phyloP scores from a whole-genome alignment of 37 sponge, comb jelly and placozoan genomes.

The Aplysina aerophoba region DNA sequence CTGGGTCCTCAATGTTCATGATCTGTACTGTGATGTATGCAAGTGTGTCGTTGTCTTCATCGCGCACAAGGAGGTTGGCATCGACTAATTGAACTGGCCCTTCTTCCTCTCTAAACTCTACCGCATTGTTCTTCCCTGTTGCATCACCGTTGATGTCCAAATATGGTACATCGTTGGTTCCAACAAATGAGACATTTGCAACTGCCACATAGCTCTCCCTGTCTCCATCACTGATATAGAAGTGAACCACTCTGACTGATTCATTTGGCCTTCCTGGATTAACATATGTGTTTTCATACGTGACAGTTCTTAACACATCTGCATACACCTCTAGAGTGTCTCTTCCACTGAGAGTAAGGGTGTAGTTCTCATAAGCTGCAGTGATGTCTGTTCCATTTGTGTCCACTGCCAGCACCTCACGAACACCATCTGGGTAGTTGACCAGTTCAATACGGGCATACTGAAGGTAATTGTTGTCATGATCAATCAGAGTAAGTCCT shows the following conservation, averaged over 20 bases:
- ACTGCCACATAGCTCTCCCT: slow-evolving; percentile 55
- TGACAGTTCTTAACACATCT: slow-evolving; percentile 64
- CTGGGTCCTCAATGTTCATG: slow-evolving; percentile 52
- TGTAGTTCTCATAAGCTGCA: slow-evolving; percentile 53
- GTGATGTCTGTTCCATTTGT: slow-evolving; percentile 57
- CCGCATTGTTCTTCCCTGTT: slow-evolving; percentile 36
- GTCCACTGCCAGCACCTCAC: slow-evolving; percentile 65
- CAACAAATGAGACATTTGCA: slow-evolving; percentile 60
- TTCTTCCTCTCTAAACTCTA: slow-evolving; percentile 68
- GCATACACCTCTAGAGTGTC: slow-evolving; percentile 63
- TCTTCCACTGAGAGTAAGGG: slow-evolving; percentile 65
- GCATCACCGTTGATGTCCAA: slow-evolving; percentile 74
- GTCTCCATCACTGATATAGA: slow-evolving; percentile 75
- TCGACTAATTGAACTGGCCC: slow-evolving; percentile 69
- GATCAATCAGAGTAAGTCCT: slow-evolving; percentile 64
- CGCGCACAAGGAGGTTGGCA: slow-evolving; percentile 42
- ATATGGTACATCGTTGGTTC: slow-evolving; percentile 76
- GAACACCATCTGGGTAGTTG: slow-evolving; percentile 70
- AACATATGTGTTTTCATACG: slow-evolving; percentile 76
- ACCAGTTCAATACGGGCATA: slow-evolving; percentile 52
- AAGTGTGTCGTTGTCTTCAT: slow-evolving; percentile 80
- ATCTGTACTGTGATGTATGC: slow-evolving; percentile 67
- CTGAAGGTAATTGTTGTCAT: slow-evolving; percentile 70
- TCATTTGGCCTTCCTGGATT: slow-evolving; percentile 80
- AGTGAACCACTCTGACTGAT: slow-evolving; percentile 56